These are phyloP conservation scores for Cheirogaleus major DNA, from an alignment of 2,797 vertebrate genomes.

Conservation along the genomic window DNA sequence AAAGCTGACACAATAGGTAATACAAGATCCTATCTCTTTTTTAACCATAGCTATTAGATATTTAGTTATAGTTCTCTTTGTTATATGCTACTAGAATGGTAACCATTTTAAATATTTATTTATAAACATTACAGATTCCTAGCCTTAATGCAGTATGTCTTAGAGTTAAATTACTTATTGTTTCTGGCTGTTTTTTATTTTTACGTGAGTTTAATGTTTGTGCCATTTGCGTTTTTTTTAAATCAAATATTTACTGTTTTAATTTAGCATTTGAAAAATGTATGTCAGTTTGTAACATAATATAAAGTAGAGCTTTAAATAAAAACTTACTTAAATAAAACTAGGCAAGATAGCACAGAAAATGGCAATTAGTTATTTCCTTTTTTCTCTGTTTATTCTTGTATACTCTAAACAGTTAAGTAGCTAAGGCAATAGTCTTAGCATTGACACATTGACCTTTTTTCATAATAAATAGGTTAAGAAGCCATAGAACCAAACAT, in stretches of 20 bases:
- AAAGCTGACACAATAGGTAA: constrained; percentile 99
- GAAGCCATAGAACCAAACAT: background rate
- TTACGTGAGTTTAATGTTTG: constrained; percentile 37
- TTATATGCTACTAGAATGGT: background rate
- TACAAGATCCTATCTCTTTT: constrained; percentile 36
- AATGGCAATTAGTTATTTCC: constrained; percentile 8
- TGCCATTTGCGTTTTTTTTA: background rate
- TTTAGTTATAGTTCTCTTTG: background rate
- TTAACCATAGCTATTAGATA: constrained; percentile 16
- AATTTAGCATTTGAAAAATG: constrained; percentile 41
- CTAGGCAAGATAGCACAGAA: background rate
- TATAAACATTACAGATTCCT: background rate
- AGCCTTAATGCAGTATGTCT: background rate
- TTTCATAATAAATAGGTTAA: background rate
- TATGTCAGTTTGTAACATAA: background rate
- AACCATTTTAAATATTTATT: background rate
- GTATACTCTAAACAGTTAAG: background rate
- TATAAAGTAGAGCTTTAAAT: constrained; percentile 37
- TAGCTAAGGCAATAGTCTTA: background rate
- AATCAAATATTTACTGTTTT: constrained; percentile 12
- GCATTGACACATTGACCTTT: background rate
- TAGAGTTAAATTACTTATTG: constrained; percentile 24
- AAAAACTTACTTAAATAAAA: constrained; percentile 39
- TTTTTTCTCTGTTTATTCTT: constrained; percentile 3
- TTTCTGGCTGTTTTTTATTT: background rate